These are phyloP conservation scores for Synergus umbraculus DNA, from an alignment of 2,888 invertebrate genomes.

Conservation along the genomic window DNA sequence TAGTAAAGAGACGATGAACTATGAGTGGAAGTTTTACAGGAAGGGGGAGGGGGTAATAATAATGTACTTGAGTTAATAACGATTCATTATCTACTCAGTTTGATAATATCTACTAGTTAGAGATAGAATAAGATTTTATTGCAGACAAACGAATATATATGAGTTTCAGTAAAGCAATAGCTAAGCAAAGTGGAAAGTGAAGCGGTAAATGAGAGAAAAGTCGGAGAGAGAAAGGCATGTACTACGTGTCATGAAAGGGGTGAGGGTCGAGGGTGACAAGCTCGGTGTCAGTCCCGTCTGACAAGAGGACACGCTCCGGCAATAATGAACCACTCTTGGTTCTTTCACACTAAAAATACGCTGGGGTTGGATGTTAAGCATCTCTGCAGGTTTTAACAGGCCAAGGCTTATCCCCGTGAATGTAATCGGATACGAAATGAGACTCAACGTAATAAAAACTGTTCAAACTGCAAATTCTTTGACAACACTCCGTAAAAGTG, in stretches of 20 bases:
- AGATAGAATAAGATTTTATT: neutral
- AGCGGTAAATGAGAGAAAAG: slow-evolving; percentile 32
- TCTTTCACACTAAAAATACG: slow-evolving; percentile 47
- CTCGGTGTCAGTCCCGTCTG: slow-evolving; percentile 63
- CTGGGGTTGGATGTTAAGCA: slow-evolving; percentile 9
- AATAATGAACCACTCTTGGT: slow-evolving; percentile 67
- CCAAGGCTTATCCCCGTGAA: slow-evolving; percentile 6
- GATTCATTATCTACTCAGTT: too few relatives aligned
- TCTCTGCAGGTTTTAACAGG: slow-evolving; percentile 23
- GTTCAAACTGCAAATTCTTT: neutral
- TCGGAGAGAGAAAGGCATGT: slow-evolving; percentile 11
- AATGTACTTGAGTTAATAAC: too few relatives aligned
- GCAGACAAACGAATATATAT: slow-evolving; percentile 15
- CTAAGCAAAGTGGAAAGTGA: slow-evolving; percentile 4
- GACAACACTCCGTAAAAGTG: neutral
- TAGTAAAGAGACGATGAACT: too few relatives aligned
- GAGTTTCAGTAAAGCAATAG: neutral
- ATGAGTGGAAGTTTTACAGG: too few relatives aligned
- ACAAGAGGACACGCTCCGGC: slow-evolving; percentile 63
- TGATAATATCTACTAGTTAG: neutral
- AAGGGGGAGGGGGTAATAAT: too few relatives aligned
- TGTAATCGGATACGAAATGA: slow-evolving; percentile 45
- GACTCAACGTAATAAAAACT: slow-evolving; percentile 30
- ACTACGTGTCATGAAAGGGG: slow-evolving; percentile 22
- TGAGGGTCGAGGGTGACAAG: slow-evolving; percentile 55